phyloP scores from a whole-genome alignment of 2,113 vertebrate species.

The Sinosuthora webbiana region DNA sequence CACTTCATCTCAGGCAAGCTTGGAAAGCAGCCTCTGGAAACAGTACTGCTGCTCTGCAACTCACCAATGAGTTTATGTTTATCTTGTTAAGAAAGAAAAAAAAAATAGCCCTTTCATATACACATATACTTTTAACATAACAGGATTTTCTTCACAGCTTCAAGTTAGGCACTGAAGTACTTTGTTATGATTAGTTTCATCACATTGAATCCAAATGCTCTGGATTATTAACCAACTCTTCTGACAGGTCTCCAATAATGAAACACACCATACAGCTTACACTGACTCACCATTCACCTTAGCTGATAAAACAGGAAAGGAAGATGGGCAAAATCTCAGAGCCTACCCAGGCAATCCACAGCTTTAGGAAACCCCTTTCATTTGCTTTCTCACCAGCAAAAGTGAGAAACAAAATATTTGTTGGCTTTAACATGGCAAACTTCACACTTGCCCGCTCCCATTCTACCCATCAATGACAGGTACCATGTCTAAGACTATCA shows the following conservation, averaged over 20 bases:
- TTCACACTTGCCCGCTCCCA: background rate
- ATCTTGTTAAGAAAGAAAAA: background rate
- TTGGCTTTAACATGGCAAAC: background rate
- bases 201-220: conserved; percentile 5
- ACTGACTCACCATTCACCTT: background rate
- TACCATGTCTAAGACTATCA: background rate
- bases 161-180: background rate
- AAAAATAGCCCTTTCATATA: background rate
- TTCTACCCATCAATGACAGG: background rate
- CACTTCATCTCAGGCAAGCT: background rate
- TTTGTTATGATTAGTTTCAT: conserved; percentile 60
- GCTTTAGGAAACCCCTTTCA: conserved; percentile 6
- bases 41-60: background rate
- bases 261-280: background rate
- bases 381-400: background rate
- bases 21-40: conserved; percentile 42
- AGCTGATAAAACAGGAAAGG: conserved; percentile 39
- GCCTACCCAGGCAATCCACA: background rate
- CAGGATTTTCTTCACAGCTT: conserved; percentile 52
- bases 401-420: background rate
- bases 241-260: conserved; percentile 44
- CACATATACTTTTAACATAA: conserved; percentile 36
- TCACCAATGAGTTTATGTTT: background rate
- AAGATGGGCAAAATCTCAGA: background rate
- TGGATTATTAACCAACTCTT: conserved; percentile 30